These are phyloP conservation scores for Microcebus murinus DNA, from an alignment of 2,113 vertebrate genomes.

Conservation along the genomic window DNA sequence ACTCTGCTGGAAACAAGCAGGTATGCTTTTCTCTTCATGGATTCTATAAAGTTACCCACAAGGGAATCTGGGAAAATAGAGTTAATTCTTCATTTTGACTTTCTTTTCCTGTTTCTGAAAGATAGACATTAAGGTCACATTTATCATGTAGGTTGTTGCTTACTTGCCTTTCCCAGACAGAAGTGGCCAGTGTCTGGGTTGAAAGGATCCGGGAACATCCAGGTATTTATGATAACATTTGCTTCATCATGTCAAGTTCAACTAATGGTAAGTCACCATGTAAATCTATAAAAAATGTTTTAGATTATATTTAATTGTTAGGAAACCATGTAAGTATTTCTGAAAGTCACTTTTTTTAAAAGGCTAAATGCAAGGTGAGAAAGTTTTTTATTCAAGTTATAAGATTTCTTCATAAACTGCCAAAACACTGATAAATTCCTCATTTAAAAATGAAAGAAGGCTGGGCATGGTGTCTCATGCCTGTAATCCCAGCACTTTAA, in stretches of 20 bases:
- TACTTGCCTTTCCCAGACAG: slow-evolving; percentile 94
- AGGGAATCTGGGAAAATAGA: neutral
- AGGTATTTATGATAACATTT: slow-evolving; percentile 89
- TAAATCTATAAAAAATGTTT: neutral
- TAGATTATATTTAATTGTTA: neutral
- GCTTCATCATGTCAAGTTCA: slow-evolving; percentile 98
- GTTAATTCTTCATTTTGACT: neutral
- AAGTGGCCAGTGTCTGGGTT: slow-evolving; percentile 92
- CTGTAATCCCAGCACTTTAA: too few species aligned
- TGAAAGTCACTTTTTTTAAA: neutral
- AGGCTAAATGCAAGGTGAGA: neutral
- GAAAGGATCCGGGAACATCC: slow-evolving; percentile 90
- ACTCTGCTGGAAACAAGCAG: slow-evolving; percentile 96
- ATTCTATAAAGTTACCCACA: neutral
- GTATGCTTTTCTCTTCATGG: slow-evolving; percentile 81
- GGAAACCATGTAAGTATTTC: neutral
- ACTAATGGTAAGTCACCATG: slow-evolving; percentile 90
- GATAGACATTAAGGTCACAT: slow-evolving; percentile 25
- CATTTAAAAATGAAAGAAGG: slow-evolving; percentile 2
- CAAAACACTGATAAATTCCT: neutral
- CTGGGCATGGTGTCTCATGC: too few species aligned
- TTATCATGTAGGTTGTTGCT: slow-evolving; percentile 90
- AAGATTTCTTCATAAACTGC: slow-evolving; percentile 13
- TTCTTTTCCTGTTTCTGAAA: neutral
- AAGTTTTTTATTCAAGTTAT: neutral